Evolutionary conservation across 2,797 vertebrate species (phyloP).

Genomic region (Dromococcyx pavoninus): DNA sequence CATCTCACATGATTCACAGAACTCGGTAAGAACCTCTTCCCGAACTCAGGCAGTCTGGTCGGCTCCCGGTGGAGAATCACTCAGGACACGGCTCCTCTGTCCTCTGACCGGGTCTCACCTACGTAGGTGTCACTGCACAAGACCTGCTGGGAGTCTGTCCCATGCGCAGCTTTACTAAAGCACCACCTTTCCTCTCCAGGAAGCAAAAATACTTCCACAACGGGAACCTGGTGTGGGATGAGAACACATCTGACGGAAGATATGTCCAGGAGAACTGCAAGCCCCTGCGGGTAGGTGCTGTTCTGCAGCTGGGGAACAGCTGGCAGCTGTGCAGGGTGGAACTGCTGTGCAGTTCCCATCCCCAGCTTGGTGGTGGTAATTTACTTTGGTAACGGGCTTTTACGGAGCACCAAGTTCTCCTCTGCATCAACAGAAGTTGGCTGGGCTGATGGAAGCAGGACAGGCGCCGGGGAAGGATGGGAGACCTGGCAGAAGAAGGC

Average conservation of each 20-base stretch:
- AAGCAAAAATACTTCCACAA: conserved; percentile 86
- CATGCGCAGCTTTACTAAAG: background rate
- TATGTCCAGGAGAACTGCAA: conserved; percentile 85
- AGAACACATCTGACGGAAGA: conserved; percentile 78
- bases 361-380: background rate
- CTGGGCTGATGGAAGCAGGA: background rate
- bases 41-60: background rate
- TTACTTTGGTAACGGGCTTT: background rate
- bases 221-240: conserved; percentile 81
- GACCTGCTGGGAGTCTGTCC: rapidly evolving
- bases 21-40: conserved; percentile 69
- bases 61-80: rapidly evolving
- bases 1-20: conserved; percentile 80
- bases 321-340: background rate
- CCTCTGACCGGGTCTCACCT: rapidly evolving
- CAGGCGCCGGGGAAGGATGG: background rate
- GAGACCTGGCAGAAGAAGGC: background rate
- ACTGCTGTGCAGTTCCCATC: background rate
- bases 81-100: background rate
- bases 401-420: rapidly evolving
- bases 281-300: conserved; percentile 74
- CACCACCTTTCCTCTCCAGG: conserved; percentile 25
- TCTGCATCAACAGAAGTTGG: background rate
- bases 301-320: background rate
- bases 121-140: rapidly evolving